Percentiles rank a stretch among this genome's conserved stretches.
Evolutionary conservation across 35 echinoderm and acorn worm species (phyloP).

Genomic region (Anneissia japonica): DNA sequence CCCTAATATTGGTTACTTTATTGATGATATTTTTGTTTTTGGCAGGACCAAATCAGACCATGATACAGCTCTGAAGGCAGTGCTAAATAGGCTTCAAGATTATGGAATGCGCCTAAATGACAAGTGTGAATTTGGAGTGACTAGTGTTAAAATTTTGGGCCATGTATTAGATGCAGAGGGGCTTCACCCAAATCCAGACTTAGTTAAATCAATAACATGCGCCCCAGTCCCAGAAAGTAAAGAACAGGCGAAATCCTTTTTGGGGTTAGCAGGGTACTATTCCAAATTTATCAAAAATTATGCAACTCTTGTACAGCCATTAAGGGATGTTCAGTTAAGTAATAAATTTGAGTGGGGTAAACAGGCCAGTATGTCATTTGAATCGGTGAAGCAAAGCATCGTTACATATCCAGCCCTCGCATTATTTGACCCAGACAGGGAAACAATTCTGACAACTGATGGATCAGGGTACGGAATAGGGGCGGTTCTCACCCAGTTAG

Average conservation of each 20-base stretch:
- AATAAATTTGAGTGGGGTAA: slow-evolving; percentile 25
- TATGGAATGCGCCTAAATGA: slow-evolving; percentile 12
- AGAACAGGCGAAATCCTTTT: slow-evolving; percentile 7
- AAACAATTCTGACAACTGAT: not conserved
- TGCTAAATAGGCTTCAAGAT: not conserved
- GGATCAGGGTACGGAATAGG: slow-evolving; percentile 8
- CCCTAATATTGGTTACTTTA: too few relatives aligned
- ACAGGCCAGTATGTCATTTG: slow-evolving; percentile 37
- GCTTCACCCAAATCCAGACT: slow-evolving; percentile 19
- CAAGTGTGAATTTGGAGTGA: slow-evolving; percentile 11
- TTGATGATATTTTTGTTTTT: too few relatives aligned
- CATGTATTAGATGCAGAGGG: slow-evolving; percentile 4
- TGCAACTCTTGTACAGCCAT: not conserved
- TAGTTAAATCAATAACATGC: not conserved
- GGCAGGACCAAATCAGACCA: not conserved
- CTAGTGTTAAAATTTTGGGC: slow-evolving; percentile 5
- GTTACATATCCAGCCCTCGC: too few relatives aligned
- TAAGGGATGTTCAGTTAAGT: not conserved
- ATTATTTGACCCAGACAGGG: not conserved
- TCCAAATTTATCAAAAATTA: slow-evolving; percentile 13
- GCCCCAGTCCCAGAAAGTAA: not conserved
- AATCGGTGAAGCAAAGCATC: slow-evolving; percentile 22
- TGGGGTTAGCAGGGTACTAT: slow-evolving; percentile 10
- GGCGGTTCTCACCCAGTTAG: not conserved
- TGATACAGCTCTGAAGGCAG: not conserved